Evolutionary conservation across 2,113 vertebrate species (phyloP).

Genomic region (Parus major): DNA sequence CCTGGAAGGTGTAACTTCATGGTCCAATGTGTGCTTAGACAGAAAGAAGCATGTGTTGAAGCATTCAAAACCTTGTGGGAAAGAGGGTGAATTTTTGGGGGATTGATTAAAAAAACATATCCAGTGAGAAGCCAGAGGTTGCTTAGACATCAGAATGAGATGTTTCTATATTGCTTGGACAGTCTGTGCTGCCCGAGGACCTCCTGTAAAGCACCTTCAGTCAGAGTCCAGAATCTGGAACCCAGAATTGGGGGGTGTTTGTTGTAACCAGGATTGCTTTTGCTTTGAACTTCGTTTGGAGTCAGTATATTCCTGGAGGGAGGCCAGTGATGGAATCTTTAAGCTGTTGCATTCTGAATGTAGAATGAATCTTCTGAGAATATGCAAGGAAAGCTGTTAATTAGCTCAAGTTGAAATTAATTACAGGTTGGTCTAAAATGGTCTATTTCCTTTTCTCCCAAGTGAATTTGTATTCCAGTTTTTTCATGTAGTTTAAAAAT

Average conservation of each 20-base stretch:
- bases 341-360: background rate
- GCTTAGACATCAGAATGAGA: background rate
- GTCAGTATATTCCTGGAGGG: background rate
- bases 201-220: background rate
- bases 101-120: background rate
- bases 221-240: background rate
- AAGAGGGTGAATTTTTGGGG: fast-evolving
- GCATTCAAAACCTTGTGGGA: background rate
- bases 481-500: constrained; percentile 20
- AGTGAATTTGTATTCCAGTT: background rate
- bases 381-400: constrained; percentile 39
- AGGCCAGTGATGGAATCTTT: fast-evolving
- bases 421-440: constrained; percentile 51
- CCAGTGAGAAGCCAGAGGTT: background rate
- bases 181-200: background rate
- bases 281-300: background rate
- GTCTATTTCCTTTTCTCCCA: constrained; percentile 1
- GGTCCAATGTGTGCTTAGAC: background rate
- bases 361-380: background rate
- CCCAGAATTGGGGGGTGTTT: background rate
- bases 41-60: background rate
- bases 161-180: background rate
- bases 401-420: constrained; percentile 51
- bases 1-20: background rate
- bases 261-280: background rate